Evolutionary conservation across 2,113 vertebrate species (phyloP).

Genomic region (Triplophysa rosa): DNA sequence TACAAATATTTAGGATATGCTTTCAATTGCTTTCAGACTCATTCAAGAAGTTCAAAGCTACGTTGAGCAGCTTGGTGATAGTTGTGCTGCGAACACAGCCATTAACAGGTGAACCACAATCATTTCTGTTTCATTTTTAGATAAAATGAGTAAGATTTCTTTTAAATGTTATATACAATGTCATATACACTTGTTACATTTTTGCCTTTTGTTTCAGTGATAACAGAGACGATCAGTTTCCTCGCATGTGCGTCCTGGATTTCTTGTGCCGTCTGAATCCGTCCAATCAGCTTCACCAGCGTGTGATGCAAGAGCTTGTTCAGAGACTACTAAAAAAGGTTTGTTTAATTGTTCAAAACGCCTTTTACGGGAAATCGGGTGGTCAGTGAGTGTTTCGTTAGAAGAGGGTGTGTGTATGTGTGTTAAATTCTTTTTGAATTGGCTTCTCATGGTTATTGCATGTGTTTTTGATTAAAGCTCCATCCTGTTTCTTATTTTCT

Average conservation of each 20-base stretch:
- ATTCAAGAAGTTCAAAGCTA: constrained; percentile 87
- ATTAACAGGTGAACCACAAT: constrained; percentile 63
- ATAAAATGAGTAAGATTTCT: background rate
- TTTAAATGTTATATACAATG: background rate
- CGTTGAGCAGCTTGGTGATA: constrained; percentile 82
- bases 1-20: background rate
- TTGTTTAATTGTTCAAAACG: constrained; percentile 1
- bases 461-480: constrained; percentile 10
- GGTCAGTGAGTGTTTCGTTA: background rate
- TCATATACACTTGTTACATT: background rate
- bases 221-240: constrained; percentile 84
- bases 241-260: constrained; percentile 82
- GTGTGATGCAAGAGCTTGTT: constrained; percentile 81
- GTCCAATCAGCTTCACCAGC: constrained; percentile 74
- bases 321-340: constrained; percentile 85
- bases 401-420: background rate
- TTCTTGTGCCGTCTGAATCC: constrained; percentile 84
- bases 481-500: constrained; percentile 9
- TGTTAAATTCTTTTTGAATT: background rate
- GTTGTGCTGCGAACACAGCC: constrained; percentile 80
- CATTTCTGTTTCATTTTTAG: background rate
- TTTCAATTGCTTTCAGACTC: constrained; percentile 71
- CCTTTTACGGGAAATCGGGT: background rate
- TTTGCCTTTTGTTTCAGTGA: constrained; percentile 71
- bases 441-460: background rate